Evolutionary conservation across 1,140 invertebrate species (phyloP), one percentile per base, ranked within the genome.

Genomic region (Cydia fagiglandana): DNA sequence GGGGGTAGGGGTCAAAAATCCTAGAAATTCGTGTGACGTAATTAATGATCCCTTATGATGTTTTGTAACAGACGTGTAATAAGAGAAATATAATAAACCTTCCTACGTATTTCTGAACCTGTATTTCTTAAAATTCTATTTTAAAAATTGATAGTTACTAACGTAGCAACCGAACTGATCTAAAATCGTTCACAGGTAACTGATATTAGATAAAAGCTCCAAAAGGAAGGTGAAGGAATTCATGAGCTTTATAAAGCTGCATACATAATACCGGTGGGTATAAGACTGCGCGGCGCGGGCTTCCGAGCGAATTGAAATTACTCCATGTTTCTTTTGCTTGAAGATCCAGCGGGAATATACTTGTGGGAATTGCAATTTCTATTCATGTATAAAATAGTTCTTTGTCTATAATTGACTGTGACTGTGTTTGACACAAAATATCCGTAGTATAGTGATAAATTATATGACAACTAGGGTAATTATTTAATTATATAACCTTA

Each of bases 301-400:
- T 17, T 56, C 56, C 20, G 56, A 61, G 20, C 17, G 56, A 61
- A 61, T 61, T 61, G 56, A 61, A 61, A 61, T 61, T 24, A 61
- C n/a, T 61, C 56, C 56, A 4, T 61, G 56, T 61, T 61, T 61
- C 56, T 61, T 61, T 61, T 61, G 56, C 56, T 53, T 15, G 47
- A 50, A 56, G 56, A 61, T 9, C 56, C 56, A 61, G 0, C 56
- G 9, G 20, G 56, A 61, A 61, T 61, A 61, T 61, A 24, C 56
- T 61, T 61, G 24, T 61, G 56, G 56, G 56, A 61, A 61, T 61
- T 61, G 56, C 17, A 24, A 61, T 24, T 61, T 24, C 56, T 61
- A 61, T 61, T 61, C 56, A 15, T 47, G 56, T 61, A 24, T 12
- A 10, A 24, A 61, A 24, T 61, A 56, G 56, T 61, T 61, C 56